These are phyloP conservation scores for Microchirus variegatus DNA, from an alignment of 2,797 vertebrate species.

Conservation along the genomic window DNA sequence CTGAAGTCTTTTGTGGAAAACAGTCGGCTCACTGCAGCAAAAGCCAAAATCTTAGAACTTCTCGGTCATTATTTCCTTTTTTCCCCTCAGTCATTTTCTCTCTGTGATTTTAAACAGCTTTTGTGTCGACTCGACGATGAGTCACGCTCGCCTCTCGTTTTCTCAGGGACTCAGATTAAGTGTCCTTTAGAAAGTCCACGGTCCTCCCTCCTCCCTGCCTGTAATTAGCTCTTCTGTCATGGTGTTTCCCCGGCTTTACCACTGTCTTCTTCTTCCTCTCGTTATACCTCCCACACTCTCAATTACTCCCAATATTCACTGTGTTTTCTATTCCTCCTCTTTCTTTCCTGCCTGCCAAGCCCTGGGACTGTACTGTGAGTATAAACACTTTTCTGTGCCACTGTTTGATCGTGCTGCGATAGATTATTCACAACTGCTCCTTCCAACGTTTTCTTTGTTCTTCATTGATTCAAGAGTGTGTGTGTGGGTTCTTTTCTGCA, in stretches of 20 bases:
- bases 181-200: constrained; percentile 24
- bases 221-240: constrained; percentile 30
- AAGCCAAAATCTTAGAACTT: constrained; percentile 3
- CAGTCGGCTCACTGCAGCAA: not conserved
- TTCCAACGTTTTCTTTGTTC: not conserved
- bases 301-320: constrained; percentile 43
- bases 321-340: constrained; percentile 47
- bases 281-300: constrained; percentile 20
- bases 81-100: not conserved
- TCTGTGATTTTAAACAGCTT: constrained; percentile 56
- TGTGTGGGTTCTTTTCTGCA: not conserved
- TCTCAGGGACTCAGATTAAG: constrained; percentile 48
- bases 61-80: not conserved
- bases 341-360: constrained; percentile 71
- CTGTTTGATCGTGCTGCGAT: constrained; percentile 28
- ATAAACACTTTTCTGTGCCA: constrained; percentile 34
- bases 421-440: constrained; percentile 6
- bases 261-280: constrained; percentile 26
- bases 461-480: not conserved
- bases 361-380: constrained; percentile 80
- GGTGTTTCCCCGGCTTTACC: constrained; percentile 38
- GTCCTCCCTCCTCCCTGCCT: constrained; percentile 48
- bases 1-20: no score
- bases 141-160: constrained; percentile 54
- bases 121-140: constrained; percentile 51